Conservation (phyloP, 1,140 invertebrate genomes). For the Luehdorfia chinensis region DNA sequence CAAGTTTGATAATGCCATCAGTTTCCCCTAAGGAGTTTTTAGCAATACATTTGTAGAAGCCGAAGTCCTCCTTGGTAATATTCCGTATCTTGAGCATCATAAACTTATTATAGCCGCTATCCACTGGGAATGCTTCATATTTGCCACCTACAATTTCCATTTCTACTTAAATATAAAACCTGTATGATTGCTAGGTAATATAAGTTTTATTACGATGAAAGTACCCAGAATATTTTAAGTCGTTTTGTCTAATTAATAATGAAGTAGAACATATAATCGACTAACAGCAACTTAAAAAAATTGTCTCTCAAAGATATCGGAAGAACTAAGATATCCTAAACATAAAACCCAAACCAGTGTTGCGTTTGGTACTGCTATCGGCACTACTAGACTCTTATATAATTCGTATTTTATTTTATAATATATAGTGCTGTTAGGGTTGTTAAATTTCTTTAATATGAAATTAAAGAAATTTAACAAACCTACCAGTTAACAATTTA, state of each 20-base stretch:
- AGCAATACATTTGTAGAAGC: slow-evolving; percentile 79
- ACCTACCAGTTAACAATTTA: too few relatives aligned
- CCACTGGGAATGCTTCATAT: slow-evolving; percentile 77
- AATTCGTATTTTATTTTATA: too few relatives aligned
- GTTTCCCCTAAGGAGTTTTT: slow-evolving; percentile 79
- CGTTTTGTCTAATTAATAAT: too few relatives aligned
- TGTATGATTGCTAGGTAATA: slow-evolving; percentile 26
- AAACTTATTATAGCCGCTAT: slow-evolving; percentile 78
- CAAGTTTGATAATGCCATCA: slow-evolving; percentile 78
- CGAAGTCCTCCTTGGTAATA: slow-evolving; percentile 77
- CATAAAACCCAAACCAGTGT: too few relatives aligned
- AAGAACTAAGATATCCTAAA: too few relatives aligned
- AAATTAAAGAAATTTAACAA: too few relatives aligned
- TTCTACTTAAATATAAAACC: slow-evolving; percentile 76
- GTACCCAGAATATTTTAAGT: not conserved
- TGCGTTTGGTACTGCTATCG: too few relatives aligned
- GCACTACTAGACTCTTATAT: too few relatives aligned
- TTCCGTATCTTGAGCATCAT: slow-evolving; percentile 79
- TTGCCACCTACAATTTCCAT: slow-evolving; percentile 78
- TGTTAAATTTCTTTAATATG: too few relatives aligned
- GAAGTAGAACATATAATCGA: too few relatives aligned
- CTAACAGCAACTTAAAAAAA: not conserved
- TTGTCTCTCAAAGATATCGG: too few relatives aligned
- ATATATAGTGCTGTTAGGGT: too few relatives aligned
- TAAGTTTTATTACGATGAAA: not conserved